Evolutionary conservation across 2,888 invertebrate genomes (phyloP), one percentile per base, ranked within the genome.

Genomic region (Ophion slaviceki): DNA sequence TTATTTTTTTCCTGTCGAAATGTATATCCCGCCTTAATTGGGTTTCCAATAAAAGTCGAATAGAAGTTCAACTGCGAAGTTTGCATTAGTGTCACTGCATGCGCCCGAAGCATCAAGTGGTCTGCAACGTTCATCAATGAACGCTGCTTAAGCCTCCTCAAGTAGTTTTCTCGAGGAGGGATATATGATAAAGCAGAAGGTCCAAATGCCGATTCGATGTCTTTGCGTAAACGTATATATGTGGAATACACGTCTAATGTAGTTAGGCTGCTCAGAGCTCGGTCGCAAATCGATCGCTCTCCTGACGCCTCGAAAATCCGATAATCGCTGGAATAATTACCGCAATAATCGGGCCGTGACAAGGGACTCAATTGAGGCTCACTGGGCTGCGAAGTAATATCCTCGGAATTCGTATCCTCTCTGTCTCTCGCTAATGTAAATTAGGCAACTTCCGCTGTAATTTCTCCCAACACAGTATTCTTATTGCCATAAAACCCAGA

Each of bases 281-380:
- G 14, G 72, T 77, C 74, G 80, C 61, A 80, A 76, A 70, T 79
- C 71, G 67, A 80, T 71, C 78, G 45, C 3, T 61, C 17, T 61
- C 11, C 28, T 20, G 83, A 79, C 85, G 77, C 67, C 59, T 74
- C 71, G 62, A 64, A 78, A 57, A 76, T 77, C 67, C 82, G 84
- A 87, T 85, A 89, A 90, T 90, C 88, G 89, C 86, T 86, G 87
- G 89, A 91, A 91, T 90, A 91, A 91, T 90, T 89, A 90, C 88
- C 87, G 89, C 90, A 90, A 91, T 92, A 91, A 92, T 90, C 90
- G 89, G 88, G 88, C 88, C 88, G 87, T 45, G 71, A 74, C 76
- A 40, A 71, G 67, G 61, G 28, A 68, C 40, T 87, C 87, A 81
- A 90, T 91, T 91, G 89, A 89, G 70, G 83, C 80, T 87, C 90